These are phyloP conservation scores for Chymomyza amoena DNA, from an alignment of 2,888 invertebrate genomes.

Conservation along the genomic window DNA sequence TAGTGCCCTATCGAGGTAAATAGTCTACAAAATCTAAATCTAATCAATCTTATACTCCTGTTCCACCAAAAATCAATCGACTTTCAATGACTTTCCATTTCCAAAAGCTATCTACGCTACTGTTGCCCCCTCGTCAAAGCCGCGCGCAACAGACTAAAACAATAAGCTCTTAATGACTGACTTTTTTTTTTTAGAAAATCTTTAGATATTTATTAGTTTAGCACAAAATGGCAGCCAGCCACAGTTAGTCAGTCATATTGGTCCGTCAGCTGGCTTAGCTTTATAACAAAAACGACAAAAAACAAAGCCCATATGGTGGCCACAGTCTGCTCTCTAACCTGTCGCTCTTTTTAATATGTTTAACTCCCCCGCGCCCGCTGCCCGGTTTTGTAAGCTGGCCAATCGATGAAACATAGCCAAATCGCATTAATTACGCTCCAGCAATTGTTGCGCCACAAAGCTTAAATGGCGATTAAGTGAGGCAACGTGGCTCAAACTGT, in stretches of 20 bases:
- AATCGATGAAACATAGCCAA: slow-evolving; percentile 65
- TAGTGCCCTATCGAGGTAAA: no score
- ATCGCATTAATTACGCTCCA: slow-evolving; percentile 71
- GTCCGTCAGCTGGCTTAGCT: neutral
- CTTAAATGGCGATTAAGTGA: slow-evolving; percentile 47
- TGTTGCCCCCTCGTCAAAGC: neutral
- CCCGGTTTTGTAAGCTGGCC: slow-evolving; percentile 27
- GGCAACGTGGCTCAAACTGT: slow-evolving; percentile 1
- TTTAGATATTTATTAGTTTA: neutral
- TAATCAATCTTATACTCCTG: no score
- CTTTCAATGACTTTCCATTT: no score
- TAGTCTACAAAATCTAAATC: no score
- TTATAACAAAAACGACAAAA: slow-evolving; percentile 2
- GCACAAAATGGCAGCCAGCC: neutral
- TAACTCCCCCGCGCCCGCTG: slow-evolving; percentile 6
- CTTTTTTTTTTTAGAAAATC: slow-evolving; percentile 6
- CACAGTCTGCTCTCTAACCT: neutral
- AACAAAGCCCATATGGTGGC: neutral
- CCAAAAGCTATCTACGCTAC: no score
- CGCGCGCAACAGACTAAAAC: neutral
- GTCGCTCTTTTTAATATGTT: neutral
- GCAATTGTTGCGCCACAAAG: slow-evolving; percentile 70
- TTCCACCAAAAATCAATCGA: no score
- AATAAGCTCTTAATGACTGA: neutral
- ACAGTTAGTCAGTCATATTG: neutral